A percentile compares a stretch with the other conserved stretches of the same genome.
Conservation (phyloP, 2,888 invertebrate genomes). For the Lepidocyrtinus sp. region DNA sequence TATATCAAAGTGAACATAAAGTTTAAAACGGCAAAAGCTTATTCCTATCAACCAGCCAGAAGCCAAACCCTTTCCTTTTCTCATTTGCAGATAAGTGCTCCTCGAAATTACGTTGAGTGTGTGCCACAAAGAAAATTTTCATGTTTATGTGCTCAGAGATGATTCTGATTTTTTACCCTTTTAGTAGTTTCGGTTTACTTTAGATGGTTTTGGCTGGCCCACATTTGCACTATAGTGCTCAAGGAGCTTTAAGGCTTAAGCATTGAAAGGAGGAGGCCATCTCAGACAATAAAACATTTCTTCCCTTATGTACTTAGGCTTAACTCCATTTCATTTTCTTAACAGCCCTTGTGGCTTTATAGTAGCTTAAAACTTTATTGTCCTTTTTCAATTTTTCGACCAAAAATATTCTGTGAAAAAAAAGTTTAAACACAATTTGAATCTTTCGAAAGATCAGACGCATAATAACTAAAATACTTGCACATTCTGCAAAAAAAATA, state of each 20-base stretch:
- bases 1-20: conserved; percentile 10
- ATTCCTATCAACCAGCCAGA: conserved; percentile 1
- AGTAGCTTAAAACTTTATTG: conserved; percentile 13
- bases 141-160: conserved; percentile 14
- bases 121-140: conserved; percentile 16
- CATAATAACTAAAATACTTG: background rate
- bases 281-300: conserved; percentile 2
- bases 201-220: background rate
- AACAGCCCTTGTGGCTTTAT: background rate
- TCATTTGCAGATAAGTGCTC: conserved; percentile 28
- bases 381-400: conserved; percentile 8
- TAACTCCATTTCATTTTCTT: background rate
- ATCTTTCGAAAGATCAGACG: conserved; percentile 5
- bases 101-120: conserved; percentile 23
- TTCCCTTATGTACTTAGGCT: conserved; percentile 8
- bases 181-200: background rate
- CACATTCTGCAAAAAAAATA: background rate
- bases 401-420: background rate
- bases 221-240: background rate
- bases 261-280: background rate
- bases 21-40: conserved; percentile 11
- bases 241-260: background rate
- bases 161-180: conserved; percentile 8
- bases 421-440: conserved; percentile 13
- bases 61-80: conserved; percentile 20